phyloP scores from a whole-genome alignment of 2,113 vertebrate species.

The Epinephelus fuscoguttatus region DNA sequence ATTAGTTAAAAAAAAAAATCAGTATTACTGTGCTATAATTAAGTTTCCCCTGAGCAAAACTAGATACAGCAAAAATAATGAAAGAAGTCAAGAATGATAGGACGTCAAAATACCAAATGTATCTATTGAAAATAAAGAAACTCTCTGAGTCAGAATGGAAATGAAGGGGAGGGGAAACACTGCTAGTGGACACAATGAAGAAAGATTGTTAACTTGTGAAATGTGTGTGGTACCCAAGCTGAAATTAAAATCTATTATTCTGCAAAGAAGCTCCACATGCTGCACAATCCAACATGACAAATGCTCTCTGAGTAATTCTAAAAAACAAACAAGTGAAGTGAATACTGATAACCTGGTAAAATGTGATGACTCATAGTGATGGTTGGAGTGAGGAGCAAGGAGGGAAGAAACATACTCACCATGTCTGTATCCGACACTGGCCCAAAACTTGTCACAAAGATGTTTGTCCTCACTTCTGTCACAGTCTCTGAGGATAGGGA shows the following conservation, averaged over 20 bases:
- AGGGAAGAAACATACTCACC: slow-evolving; percentile 85
- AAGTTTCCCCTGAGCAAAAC: background rate
- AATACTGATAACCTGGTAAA: background rate
- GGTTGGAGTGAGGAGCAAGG: background rate
- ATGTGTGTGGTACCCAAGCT: background rate
- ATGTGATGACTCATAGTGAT: slow-evolving; percentile 16
- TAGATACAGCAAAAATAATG: background rate
- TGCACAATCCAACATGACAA: slow-evolving; percentile 9
- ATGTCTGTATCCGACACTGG: slow-evolving; percentile 98
- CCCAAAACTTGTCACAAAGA: slow-evolving; percentile 98
- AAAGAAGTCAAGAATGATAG: too few relatives aligned
- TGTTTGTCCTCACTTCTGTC: slow-evolving; percentile 98
- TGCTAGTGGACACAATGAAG: background rate
- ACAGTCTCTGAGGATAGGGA: slow-evolving; percentile 88
- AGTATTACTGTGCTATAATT: background rate
- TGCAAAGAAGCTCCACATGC: background rate
- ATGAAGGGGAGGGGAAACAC: background rate
- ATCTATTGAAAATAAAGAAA: background rate
- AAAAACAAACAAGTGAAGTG: slow-evolving; percentile 8
- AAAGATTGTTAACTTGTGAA: background rate
- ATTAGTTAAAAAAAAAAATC: too few relatives aligned
- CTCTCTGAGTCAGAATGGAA: background rate
- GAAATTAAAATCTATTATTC: background rate
- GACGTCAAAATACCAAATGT: background rate
- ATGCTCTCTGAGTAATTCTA: background rate